Base-by-base conservation (phyloP, 2,113 vertebrate genomes). In the Phaetusa simplex region DNA sequence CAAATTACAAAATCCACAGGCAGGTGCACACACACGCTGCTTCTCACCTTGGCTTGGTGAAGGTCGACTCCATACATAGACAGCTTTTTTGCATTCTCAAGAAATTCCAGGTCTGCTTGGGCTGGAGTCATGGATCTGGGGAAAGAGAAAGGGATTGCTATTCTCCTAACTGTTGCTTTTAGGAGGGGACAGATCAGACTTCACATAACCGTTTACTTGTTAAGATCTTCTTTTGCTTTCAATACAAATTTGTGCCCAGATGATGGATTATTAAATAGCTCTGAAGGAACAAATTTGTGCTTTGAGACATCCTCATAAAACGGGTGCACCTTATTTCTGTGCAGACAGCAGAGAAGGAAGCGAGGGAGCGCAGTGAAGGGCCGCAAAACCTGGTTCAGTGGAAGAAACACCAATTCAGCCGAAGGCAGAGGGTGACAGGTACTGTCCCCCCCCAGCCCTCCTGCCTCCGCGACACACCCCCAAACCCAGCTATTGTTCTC, bases 61-160 rank as follows among this genome's bases (percentile, higher is more conserved):
- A 99, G 98, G 94, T 99, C 99, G 29, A 99, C 99, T 61, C 99
- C 99, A 40, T 99, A 99, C 99, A 99, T 99, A 5, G 99, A 99
- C 12, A 99, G 98, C 88, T 99, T 99, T 97, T 99, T 99, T 94
- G 99, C 99, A 91, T 99, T 99, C 97, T 99, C 99, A 94, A 99
- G 98, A 93, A 99, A 99, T 98, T 99, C 99, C 97, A 99, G 94
- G 95, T 99, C 99, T 90, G 99, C 99, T 94, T 99, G 99, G 53
- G 99, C 99, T 76, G 99, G 99, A 97, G 98, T 99, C 99, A 99
- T 99, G 30, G 99, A 98, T 91, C 99, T 99, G 97, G 34, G 62
- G 78, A 74, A 74, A 91, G 55, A 82, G n/a, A 97, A 24, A 64
- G 27, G 47, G 27, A 1, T 59, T 27, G 8, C 12, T 23, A 36